Evolutionary conservation across 2,888 invertebrate genomes (phyloP).

Genomic region (Melinopterus prodromus): DNA sequence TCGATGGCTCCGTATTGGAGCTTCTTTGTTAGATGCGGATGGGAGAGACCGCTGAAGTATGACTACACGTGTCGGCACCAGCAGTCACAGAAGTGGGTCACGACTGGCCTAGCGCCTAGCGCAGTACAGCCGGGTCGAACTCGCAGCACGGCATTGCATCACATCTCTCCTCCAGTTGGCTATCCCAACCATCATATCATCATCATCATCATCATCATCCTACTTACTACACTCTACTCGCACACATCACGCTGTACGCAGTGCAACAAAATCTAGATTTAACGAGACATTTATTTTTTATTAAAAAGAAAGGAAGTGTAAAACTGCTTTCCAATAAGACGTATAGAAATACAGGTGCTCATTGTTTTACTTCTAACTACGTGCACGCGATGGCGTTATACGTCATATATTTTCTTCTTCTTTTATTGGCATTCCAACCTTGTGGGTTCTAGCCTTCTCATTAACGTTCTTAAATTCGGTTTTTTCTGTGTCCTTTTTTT

Average conservation of each 20-base stretch:
- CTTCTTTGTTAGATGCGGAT: constrained; percentile 4
- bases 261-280: background rate
- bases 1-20: background rate
- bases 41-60: background rate
- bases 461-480: too few species aligned
- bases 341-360: too few species aligned
- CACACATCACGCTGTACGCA: background rate
- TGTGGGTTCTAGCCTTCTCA: too few species aligned
- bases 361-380: too few species aligned
- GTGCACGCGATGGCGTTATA: too few species aligned
- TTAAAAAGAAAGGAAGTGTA: too few species aligned
- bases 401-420: too few species aligned
- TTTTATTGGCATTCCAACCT: too few species aligned
- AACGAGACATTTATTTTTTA: background rate
- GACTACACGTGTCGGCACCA: background rate
- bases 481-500: too few species aligned
- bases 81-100: background rate
- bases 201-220: background rate
- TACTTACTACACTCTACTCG: background rate
- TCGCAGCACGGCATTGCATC: background rate
- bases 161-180: background rate
- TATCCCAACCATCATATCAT: background rate
- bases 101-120: background rate
- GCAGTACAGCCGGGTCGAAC: background rate
- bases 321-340: too few species aligned